Evolutionary conservation across 2,113 vertebrate species (phyloP).

Genomic region (Psittacus erithacus): DNA sequence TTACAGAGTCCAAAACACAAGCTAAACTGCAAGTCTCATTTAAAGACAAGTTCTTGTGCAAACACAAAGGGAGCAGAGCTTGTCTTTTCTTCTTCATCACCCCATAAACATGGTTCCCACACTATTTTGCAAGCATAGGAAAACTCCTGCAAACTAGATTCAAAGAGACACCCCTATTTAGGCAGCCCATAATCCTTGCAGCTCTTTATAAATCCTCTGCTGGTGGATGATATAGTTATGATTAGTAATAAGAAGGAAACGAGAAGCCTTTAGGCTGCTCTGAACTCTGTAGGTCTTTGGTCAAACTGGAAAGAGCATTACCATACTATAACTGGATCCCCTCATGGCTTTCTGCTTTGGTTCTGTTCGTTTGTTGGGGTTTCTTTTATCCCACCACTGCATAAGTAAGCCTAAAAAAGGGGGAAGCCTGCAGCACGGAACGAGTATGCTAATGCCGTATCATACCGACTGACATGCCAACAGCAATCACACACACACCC

Average conservation of each 20-base stretch:
- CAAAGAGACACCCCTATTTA: neutral
- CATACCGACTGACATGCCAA: slow-evolving; percentile 28
- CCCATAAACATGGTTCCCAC: neutral
- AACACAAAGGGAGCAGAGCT: neutral
- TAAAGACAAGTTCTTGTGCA: neutral
- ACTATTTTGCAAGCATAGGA: neutral
- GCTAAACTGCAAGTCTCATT: neutral
- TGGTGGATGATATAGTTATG: neutral
- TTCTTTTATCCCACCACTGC: neutral
- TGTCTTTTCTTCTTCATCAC: neutral
- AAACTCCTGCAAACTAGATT: neutral
- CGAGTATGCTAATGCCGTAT: slow-evolving; percentile 30
- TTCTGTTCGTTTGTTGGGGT: neutral
- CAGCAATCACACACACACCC: slow-evolving; percentile 26
- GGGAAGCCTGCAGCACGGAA: neutral
- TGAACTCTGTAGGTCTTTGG: neutral
- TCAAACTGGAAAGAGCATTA: neutral
- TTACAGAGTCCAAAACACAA: neutral
- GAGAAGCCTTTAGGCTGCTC: neutral
- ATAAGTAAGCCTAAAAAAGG: neutral
- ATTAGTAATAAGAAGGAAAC: neutral
- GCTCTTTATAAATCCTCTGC: neutral
- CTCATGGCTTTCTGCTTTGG: neutral
- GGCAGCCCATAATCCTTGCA: neutral
- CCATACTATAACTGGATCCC: fast-evolving